These are phyloP conservation scores for Threskiornis aethiopicus DNA, from an alignment of 2,797 vertebrate genomes.

Conservation along the genomic window DNA sequence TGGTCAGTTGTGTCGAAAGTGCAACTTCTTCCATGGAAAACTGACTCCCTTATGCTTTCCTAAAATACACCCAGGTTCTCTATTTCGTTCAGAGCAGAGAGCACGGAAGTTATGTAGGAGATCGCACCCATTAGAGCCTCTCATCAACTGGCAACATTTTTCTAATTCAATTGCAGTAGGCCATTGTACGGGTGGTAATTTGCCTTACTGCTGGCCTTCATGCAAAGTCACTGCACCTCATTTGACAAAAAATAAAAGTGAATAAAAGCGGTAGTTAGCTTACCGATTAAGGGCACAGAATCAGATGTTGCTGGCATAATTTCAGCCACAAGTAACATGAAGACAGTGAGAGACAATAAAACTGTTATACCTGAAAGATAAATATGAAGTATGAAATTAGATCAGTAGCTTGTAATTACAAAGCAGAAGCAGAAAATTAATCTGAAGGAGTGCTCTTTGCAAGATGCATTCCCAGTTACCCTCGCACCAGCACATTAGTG, in stretches of 20 bases:
- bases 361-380: constrained; percentile 90
- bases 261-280: constrained; percentile 32
- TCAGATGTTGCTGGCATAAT: constrained; percentile 97
- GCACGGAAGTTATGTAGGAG: neutral
- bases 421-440: neutral
- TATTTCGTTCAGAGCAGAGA: neutral
- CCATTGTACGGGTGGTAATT: neutral
- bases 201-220: neutral
- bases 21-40: neutral
- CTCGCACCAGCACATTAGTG: neutral
- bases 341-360: constrained; percentile 91
- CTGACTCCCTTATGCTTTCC: neutral
- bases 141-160: neutral
- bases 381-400: neutral
- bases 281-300: constrained; percentile 94
- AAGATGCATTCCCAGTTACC: neutral
- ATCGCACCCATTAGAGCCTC: neutral
- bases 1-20: neutral
- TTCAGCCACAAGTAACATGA: constrained; percentile 94
- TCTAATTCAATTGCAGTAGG: neutral
- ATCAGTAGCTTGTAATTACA: neutral
- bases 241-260: neutral
- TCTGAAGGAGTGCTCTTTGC: neutral
- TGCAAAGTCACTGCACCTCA: neutral
- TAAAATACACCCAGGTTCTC: neutral